These are phyloP conservation scores for Protonemura montana DNA, from an alignment of 2,888 invertebrate genomes.

Conservation along the genomic window DNA sequence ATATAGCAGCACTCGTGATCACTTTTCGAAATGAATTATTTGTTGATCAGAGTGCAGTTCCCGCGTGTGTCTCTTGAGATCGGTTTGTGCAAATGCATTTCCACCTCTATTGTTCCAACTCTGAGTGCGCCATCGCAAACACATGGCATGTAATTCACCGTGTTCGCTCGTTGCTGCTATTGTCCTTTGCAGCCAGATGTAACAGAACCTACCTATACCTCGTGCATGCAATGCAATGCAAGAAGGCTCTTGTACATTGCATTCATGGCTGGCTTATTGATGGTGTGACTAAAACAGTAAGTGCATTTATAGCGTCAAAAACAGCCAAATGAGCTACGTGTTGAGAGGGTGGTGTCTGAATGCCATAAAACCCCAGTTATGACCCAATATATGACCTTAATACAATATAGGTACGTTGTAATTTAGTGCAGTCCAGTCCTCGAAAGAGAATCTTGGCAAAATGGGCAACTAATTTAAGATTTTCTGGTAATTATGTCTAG, in stretches of 20 bases:
- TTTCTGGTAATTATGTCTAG: too few species aligned
- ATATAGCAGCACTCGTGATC: neutral
- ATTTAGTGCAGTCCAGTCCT: too few species aligned
- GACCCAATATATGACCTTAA: too few species aligned
- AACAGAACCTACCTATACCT: neutral
- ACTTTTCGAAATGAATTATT: slow-evolving; percentile 7
- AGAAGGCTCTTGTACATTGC: neutral
- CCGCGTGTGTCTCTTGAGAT: neutral
- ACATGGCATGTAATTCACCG: too few species aligned
- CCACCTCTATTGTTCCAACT: neutral
- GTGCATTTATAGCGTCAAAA: neutral
- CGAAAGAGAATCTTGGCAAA: too few species aligned
- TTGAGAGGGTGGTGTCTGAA: too few species aligned
- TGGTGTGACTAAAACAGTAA: neutral
- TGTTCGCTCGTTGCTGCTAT: neutral
- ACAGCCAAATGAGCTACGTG: neutral
- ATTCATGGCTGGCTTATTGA: neutral
- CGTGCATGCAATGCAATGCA: neutral
- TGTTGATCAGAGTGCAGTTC: neutral
- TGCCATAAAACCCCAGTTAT: too few species aligned
- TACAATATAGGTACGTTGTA: too few species aligned
- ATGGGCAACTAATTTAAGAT: too few species aligned
- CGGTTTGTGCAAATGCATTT: neutral
- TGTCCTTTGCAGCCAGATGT: neutral
- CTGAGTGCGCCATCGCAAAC: neutral